Evolutionary conservation across 2,797 vertebrate species (phyloP).

Genomic region (Acanthurus lineatus): DNA sequence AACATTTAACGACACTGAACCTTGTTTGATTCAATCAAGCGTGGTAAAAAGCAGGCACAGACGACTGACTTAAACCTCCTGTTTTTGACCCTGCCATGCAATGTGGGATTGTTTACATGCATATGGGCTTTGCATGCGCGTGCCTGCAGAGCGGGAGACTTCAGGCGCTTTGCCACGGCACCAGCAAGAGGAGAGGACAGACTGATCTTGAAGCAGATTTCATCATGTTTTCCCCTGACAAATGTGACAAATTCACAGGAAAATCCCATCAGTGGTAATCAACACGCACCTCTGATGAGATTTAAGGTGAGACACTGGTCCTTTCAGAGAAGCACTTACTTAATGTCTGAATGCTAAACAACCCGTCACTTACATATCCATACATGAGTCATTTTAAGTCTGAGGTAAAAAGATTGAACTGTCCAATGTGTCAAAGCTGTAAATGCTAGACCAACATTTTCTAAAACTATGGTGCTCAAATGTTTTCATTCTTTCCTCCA

Average conservation of each 20-base stretch:
- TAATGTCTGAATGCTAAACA: constrained; percentile 49
- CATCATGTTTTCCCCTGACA: constrained; percentile 76
- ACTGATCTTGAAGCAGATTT: constrained; percentile 63
- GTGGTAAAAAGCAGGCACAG: constrained; percentile 77
- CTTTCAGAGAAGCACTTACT: constrained; percentile 60
- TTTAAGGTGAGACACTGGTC: constrained; percentile 73
- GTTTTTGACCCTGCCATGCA: constrained; percentile 67
- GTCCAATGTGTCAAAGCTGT: constrained; percentile 17
- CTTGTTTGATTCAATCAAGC: constrained; percentile 84
- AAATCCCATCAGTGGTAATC: constrained; percentile 78
- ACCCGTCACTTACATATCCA: not conserved
- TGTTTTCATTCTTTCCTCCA: constrained; percentile 12
- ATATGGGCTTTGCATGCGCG: not conserved
- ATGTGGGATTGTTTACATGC: constrained; percentile 24
- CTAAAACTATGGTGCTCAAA: constrained; percentile 1
- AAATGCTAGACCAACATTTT: constrained; percentile 29
- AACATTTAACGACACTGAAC: constrained; percentile 77
- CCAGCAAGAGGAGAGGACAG: constrained; percentile 57
- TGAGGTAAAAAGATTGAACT: constrained; percentile 16
- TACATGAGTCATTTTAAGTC: constrained; percentile 26
- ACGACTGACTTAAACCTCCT: constrained; percentile 73
- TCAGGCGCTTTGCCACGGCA: constrained; percentile 57
- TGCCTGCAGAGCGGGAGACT: constrained; percentile 29
- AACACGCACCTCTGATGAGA: constrained; percentile 68
- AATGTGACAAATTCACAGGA: constrained; percentile 81